Percentiles rank a stretch among this genome's conserved stretches.
Conservation (phyloP, 2,888 invertebrate species). For the Tryphoninae sp. region DNA sequence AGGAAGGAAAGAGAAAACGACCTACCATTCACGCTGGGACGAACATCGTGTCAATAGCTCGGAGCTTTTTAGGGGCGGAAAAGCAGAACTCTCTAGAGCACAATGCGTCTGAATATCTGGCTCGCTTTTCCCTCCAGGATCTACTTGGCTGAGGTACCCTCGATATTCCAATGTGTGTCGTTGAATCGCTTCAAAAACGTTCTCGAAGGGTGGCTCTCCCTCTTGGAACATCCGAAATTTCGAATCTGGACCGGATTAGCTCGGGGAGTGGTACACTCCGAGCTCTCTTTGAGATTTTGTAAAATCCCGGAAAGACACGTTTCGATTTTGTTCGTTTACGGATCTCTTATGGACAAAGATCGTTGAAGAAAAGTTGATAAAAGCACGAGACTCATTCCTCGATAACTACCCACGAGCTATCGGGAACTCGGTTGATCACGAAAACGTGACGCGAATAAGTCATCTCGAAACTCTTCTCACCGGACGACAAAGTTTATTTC, state of each 20-base stretch:
- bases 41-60: constrained; percentile 23
- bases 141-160: background rate
- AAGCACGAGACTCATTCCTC: constrained; percentile 1
- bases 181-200: background rate
- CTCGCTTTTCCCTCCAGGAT: constrained; percentile 13
- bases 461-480: constrained; percentile 6
- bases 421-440: constrained; percentile 11
- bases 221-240: background rate
- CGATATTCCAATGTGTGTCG: background rate
- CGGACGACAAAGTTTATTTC: background rate
- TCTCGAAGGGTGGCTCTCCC: too few relatives aligned
- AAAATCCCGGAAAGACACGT: constrained; percentile 18
- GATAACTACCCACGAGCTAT: constrained; percentile 20
- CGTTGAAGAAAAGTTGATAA: background rate
- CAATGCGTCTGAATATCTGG: constrained; percentile 48
- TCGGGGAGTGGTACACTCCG: constrained; percentile 12
- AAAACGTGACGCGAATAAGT: constrained; percentile 20
- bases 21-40: constrained; percentile 38
- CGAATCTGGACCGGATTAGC: constrained; percentile 40
- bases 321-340: constrained; percentile 25
- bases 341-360: constrained; percentile 21
- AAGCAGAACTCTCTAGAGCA: constrained; percentile 34
- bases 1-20: constrained; percentile 28
- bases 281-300: constrained; percentile 32
- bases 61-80: constrained; percentile 33